Evolutionary conservation across 64 coral and sea anemone species (phyloP).

Genomic region (Montipora cactus): DNA sequence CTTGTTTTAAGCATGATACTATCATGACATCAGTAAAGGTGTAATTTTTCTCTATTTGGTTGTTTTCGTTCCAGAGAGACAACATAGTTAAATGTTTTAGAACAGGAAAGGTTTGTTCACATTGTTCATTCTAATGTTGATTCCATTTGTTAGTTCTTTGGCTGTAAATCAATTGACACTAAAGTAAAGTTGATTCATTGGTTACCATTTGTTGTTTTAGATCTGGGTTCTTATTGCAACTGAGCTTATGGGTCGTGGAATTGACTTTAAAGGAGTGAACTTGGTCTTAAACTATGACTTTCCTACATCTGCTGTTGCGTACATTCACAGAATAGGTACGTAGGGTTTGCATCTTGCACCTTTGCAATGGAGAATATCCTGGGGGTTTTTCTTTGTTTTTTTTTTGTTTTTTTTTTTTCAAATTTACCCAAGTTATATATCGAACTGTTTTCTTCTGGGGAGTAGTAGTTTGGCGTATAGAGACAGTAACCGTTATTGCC

Average conservation of each 20-base stretch:
- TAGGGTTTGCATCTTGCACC: neutral
- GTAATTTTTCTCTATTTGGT: neutral
- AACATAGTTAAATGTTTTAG: constrained; percentile 98
- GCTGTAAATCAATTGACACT: neutral
- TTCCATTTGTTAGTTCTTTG: too few relatives aligned
- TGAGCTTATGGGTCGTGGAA: constrained; percentile 99
- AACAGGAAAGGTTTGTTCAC: constrained; percentile 84
- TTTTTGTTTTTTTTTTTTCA: too few relatives aligned
- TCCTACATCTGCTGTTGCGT: constrained; percentile 91
- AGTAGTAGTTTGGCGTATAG: too few relatives aligned
- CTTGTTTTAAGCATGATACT: too few relatives aligned
- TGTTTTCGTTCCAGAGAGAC: constrained; percentile 73
- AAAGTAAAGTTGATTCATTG: neutral
- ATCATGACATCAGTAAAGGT: too few relatives aligned
- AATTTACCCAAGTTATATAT: too few relatives aligned
- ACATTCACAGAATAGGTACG: constrained; percentile 99
- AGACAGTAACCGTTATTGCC: too few relatives aligned
- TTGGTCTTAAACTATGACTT: constrained; percentile 98
- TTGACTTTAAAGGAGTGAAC: constrained; percentile 99
- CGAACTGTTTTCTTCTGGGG: too few relatives aligned
- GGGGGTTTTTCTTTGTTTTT: too few relatives aligned
- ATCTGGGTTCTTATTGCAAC: constrained; percentile 98
- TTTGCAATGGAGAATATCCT: too few relatives aligned
- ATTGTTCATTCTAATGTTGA: neutral
- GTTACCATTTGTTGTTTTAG: constrained; percentile 43